These are phyloP conservation scores for Jaculus jaculus DNA, from an alignment of 2,113 vertebrate species.

Conservation along the genomic window DNA sequence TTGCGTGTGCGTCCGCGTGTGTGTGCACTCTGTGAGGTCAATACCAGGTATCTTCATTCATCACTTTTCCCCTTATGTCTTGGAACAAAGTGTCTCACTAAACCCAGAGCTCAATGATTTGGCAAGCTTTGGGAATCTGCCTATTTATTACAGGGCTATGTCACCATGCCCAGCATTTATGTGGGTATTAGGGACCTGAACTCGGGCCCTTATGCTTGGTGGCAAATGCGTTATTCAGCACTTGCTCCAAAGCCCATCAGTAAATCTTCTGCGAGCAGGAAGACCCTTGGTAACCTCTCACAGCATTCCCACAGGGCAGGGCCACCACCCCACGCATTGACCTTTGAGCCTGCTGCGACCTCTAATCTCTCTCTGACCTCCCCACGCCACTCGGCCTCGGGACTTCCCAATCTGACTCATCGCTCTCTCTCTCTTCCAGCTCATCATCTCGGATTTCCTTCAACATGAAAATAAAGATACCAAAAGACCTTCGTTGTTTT, in stretches of 20 bases:
- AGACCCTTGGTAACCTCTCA: neutral
- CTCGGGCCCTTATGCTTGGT: no score
- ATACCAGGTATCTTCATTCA: no score
- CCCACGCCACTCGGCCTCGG: neutral
- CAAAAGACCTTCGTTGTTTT: neutral
- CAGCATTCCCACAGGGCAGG: neutral
- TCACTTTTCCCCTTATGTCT: no score
- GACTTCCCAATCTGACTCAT: neutral
- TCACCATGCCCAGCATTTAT: no score
- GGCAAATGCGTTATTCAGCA: no score
- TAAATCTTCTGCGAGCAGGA: neutral
- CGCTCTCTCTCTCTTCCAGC: neutral
- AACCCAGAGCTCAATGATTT: no score
- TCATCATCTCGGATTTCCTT: neutral
- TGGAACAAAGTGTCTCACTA: no score
- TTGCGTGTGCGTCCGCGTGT: no score
- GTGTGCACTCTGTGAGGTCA: no score
- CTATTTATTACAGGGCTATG: no score
- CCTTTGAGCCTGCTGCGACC: neutral
- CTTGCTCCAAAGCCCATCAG: neutral
- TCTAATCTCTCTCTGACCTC: neutral
- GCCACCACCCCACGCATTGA: neutral
- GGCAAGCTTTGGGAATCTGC: no score
- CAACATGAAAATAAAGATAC: neutral
- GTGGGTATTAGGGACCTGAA: no score